Evolutionary conservation across 1,140 invertebrate species (phyloP), one percentile per base, ranked within the genome.

Genomic region (Drosophila fuyamai): DNA sequence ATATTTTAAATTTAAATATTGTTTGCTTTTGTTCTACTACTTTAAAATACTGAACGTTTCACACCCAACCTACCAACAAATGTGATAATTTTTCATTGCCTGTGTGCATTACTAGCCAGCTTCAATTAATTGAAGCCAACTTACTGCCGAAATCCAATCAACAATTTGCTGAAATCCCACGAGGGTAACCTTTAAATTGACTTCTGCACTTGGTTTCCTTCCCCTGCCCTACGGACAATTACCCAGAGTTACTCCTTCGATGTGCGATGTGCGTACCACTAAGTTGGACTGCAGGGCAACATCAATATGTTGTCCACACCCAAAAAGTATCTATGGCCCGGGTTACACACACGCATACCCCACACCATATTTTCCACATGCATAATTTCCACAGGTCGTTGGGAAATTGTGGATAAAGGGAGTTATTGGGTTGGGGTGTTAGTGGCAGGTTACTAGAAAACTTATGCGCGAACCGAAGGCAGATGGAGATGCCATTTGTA

Each of bases 331-430:
- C 79, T 78, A 79, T 88, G 54, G 62, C 76, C 61, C n/a, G 48
- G 70, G 32, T 48, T 76, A 75, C 59, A 66, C 35, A 35, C 16
- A 38, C 23, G 23, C 44, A 36, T 29, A n/a, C n/a, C 65, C 29
- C 50, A 40, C 14, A 63, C 50, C 76, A 68, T 77, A 77, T 76
- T 65, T 66, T 88, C 50, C 77, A 56, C 71, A 57, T 89, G 84
- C 83, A 88, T 89, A 88, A 89, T 89, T 88, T 88, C 79, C 65
- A 57, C 81, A 40, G 38, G 43, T 67, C 55, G 32, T 59, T 36
- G 62, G 46, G 29, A 46, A 41, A 36, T 13, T 36, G 32, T 4
- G 23, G 23, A 13, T 48, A n/a, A 13, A 27, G 23, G 44, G 9
- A 6, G 38, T 35, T 8, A 32, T 9, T 46, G 38, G 36, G 48